phyloP scores from a whole-genome alignment of 2,888 invertebrate species.

The Drosophila neoperkinsi region DNA sequence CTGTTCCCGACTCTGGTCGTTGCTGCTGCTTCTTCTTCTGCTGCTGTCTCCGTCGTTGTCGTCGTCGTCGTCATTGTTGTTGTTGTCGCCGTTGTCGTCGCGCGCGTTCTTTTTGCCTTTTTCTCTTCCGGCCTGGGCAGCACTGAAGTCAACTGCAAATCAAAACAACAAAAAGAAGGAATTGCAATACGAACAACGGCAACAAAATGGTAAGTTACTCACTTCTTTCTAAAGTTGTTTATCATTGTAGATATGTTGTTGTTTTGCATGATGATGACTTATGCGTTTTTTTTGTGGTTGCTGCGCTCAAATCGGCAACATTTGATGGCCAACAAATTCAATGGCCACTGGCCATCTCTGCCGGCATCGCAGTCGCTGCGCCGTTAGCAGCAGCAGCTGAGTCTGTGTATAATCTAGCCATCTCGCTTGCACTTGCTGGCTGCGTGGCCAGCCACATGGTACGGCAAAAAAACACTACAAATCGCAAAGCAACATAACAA shows the following conservation, averaged over 20 bases:
- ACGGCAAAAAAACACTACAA: constrained; percentile 16
- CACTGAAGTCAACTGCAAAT: constrained; percentile 28
- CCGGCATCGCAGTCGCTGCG: constrained; percentile 1
- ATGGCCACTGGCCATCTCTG: constrained; percentile 35
- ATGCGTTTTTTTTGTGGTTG: constrained; percentile 50
- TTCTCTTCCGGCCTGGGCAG: constrained; percentile 47
- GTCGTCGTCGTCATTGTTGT: constrained; percentile 30
- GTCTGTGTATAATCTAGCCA: constrained; percentile 45
- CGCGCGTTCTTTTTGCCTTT: constrained; percentile 47
- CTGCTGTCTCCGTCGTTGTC: constrained; percentile 9
- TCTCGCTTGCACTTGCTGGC: constrained; percentile 45
- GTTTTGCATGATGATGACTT: constrained; percentile 37
- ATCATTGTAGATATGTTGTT: background rate
- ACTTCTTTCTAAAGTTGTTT: constrained; percentile 8
- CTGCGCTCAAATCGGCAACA: constrained; percentile 27
- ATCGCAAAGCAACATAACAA: constrained; percentile 28
- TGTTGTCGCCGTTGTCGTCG: constrained; percentile 21
- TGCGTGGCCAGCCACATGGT: constrained; percentile 58
- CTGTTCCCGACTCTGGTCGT: constrained; percentile 17
- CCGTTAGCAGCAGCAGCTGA: constrained; percentile 13
- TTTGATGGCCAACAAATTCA: constrained; percentile 56
- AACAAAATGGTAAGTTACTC: constrained; percentile 52
- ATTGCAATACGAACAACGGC: constrained; percentile 29
- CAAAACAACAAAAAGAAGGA: constrained; percentile 15
- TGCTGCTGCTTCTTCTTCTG: constrained; percentile 13